phyloP scores from a whole-genome alignment of 1,140 invertebrate genomes.

The Ostrea edulis region DNA sequence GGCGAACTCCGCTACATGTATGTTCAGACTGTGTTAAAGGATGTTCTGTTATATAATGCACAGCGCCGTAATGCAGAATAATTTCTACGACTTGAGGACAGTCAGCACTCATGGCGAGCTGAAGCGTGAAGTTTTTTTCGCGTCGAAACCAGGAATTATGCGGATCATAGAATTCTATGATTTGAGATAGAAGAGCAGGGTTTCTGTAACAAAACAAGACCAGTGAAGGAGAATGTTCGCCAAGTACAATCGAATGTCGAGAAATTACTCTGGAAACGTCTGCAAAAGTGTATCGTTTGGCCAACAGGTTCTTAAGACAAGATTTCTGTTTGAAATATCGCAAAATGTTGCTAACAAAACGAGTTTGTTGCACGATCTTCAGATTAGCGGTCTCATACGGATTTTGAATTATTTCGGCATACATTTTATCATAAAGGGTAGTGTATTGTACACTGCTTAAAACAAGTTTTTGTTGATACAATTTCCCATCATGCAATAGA shows the following conservation, averaged over 20 bases:
- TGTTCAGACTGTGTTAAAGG: slow-evolving; percentile 8
- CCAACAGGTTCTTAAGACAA: not conserved
- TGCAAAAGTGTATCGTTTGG: not conserved
- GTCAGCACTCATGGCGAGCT: not conserved
- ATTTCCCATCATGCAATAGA: not conserved
- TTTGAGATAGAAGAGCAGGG: not conserved
- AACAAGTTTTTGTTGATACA: not conserved
- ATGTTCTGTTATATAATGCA: not conserved
- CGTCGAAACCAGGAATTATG: slow-evolving; percentile 8
- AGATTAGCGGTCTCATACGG: not conserved
- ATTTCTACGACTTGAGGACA: slow-evolving; percentile 25
- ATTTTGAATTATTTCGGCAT: not conserved
- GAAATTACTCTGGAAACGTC: not conserved
- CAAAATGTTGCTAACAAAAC: not conserved
- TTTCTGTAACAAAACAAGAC: slow-evolving; percentile 8
- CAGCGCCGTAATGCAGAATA: not conserved
- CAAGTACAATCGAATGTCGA: not conserved
- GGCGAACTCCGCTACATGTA: not conserved
- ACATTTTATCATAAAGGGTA: not conserved
- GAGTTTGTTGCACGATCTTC: not conserved
- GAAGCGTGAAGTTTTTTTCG: not conserved
- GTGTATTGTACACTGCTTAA: not conserved
- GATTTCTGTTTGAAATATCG: not conserved
- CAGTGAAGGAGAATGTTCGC: not conserved
- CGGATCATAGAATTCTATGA: slow-evolving; percentile 1